Evolutionary conservation across 2,113 vertebrate species (phyloP).

Genomic region (Cygnus buccinator): DNA sequence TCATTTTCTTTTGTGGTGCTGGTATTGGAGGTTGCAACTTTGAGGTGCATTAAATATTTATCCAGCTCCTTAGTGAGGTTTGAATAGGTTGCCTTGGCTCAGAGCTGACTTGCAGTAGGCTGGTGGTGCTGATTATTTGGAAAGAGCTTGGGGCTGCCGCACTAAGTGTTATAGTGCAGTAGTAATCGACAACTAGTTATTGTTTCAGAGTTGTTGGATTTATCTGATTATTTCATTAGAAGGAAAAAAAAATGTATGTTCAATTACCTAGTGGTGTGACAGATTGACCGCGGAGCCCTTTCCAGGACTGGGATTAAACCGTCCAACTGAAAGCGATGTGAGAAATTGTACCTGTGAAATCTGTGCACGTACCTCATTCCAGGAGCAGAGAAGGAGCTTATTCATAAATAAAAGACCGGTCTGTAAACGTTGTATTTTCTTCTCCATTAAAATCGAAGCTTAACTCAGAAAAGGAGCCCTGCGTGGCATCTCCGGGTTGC

Average conservation of each 20-base stretch:
- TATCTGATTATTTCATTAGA: background rate
- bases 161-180: background rate
- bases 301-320: background rate
- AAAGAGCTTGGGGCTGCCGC: background rate
- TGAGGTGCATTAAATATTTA: constrained; percentile 22
- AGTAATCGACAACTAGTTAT: background rate
- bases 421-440: background rate
- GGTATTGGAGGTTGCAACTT: constrained; percentile 4
- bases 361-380: background rate
- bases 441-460: background rate
- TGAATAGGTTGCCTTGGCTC: background rate
- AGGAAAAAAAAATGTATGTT: too few relatives aligned
- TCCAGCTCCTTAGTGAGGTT: background rate
- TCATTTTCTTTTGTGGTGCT: background rate
- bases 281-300: background rate
- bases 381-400: background rate
- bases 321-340: background rate
- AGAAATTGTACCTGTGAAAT: background rate
- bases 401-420: background rate
- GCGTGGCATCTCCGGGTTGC: background rate
- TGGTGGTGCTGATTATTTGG: background rate
- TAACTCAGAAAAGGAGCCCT: background rate
- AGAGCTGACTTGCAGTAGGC: background rate
- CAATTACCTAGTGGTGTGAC: background rate
- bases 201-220: background rate